Base-by-base conservation (phyloP, 2,888 invertebrate genomes). In the Diachrysia chrysitis region DNA sequence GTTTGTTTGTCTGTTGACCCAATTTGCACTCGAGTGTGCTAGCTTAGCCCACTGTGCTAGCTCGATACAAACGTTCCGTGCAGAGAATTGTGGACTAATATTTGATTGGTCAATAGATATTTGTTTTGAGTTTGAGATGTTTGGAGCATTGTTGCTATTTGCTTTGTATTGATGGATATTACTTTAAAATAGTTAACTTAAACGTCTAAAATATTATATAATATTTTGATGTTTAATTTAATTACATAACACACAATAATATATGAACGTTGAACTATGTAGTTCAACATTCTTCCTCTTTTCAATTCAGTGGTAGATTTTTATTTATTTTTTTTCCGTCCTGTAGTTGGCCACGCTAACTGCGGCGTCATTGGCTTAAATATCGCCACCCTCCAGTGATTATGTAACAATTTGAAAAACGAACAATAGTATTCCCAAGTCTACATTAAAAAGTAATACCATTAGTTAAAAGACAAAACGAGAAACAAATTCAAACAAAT, bases 401-500 rank as follows among this genome's bases (percentile, higher is more conserved):
- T 25, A 25, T 2, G 25, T 25, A 25, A 2, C 25, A 25, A 25
- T 25, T 25, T 25, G 25, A 25, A 25, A 42, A 6, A n/a, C 6
- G 2, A 37, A 37, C 42, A 42, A n/a, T n/a, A n/a, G n/a, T 0
- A 42, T 42, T 42, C 42, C 42, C 42, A 6, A n/a, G 42, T 5
- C 14, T 10, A 4, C n/a, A 42, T 4, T n/a, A 7, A 5, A 6
- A 42, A 42, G n/a, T 42, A 42, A 42, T n/a, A n/a, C 60, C 37
- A 2, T 48, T 32, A 58, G 69, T 58, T 48, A 46, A 62, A 9
- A 46, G 56, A 19, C 57, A 19, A 35, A 48, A 25, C 25, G 37
- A 25, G 19, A 17, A 70, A 48, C 21, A 23, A 32, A 60, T 66
- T 59, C 14, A 37, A 66, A 53, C 32, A 58, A 58, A 46, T 65